These are phyloP conservation scores for Holacanthus passer DNA, from an alignment of 2,113 vertebrate genomes.

Conservation along the genomic window DNA sequence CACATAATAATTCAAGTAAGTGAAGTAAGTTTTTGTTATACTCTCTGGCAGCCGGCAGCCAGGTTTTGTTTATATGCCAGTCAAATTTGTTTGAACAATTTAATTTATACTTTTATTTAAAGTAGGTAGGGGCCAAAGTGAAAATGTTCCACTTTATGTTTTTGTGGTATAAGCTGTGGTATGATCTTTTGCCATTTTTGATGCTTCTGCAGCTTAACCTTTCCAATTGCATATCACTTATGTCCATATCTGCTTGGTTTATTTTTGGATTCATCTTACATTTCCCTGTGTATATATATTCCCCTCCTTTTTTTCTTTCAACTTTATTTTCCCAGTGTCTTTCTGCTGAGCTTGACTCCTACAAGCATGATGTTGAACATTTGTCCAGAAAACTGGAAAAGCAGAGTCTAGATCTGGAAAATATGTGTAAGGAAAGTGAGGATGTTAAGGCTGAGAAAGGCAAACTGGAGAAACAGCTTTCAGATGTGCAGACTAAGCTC, in stretches of 20 bases:
- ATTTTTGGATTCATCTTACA: constrained; percentile 76
- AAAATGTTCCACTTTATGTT: constrained; percentile 62
- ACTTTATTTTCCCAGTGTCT: constrained; percentile 92
- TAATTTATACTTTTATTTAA: background rate
- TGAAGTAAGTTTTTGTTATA: background rate
- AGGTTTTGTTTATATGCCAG: background rate
- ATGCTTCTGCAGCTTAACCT: constrained; percentile 71
- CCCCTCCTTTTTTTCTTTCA: constrained; percentile 79
- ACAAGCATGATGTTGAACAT: constrained; percentile 90
- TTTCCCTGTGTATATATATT: constrained; percentile 75
- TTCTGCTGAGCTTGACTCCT: constrained; percentile 93
- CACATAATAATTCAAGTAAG: background rate
- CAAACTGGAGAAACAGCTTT: constrained; percentile 83
- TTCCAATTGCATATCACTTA: constrained; percentile 70
- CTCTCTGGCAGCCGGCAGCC: background rate
- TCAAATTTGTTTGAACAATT: background rate
- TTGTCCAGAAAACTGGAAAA: constrained; percentile 91
- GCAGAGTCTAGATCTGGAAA: constrained; percentile 89
- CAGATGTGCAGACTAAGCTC: constrained; percentile 84
- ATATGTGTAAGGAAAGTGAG: constrained; percentile 84
- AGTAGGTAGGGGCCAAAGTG: constrained; percentile 27
- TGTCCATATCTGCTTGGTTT: constrained; percentile 71
- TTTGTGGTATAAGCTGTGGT: constrained; percentile 57
- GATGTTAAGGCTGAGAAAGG: constrained; percentile 87
- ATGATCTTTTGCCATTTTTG: constrained; percentile 51